phyloP scores from a whole-genome alignment of 1,140 invertebrate genomes.

The Conopomorpha cramerella region DNA sequence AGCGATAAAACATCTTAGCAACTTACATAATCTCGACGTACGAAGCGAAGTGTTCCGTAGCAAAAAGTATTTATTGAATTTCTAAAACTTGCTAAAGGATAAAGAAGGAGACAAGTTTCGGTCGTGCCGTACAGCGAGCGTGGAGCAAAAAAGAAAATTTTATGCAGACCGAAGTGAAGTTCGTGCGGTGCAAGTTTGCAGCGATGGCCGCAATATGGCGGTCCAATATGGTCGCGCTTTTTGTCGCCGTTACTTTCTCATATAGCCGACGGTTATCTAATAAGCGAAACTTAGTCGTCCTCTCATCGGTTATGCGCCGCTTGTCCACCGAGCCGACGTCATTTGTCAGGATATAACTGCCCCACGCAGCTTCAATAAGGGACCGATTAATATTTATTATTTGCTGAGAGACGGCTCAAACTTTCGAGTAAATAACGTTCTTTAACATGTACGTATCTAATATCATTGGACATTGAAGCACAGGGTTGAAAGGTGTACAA shows the following conservation, averaged over 20 bases:
- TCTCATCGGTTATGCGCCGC: conserved; percentile 45
- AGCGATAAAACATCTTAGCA: not conserved
- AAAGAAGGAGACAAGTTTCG: too few species aligned
- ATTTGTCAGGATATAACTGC: conserved; percentile 18
- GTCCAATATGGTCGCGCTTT: conserved; percentile 34
- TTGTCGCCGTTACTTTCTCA: conserved; percentile 48
- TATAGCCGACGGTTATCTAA: conserved; percentile 51
- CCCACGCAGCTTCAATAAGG: not conserved
- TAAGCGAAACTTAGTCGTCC: conserved; percentile 45
- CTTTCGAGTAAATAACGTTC: too few species aligned
- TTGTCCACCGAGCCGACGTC: conserved; percentile 23
- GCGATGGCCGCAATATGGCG: conserved; percentile 32
- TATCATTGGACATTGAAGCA: too few species aligned
- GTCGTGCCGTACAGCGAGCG: conserved; percentile 3
- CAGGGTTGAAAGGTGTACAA: too few species aligned
- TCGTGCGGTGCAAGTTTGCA: conserved; percentile 34
- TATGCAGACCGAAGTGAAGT: conserved; percentile 27
- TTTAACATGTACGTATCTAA: too few species aligned
- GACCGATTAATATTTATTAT: too few species aligned
- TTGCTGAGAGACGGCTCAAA: too few species aligned
- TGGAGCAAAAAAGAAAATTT: conserved; percentile 22
- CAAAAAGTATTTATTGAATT: too few species aligned
- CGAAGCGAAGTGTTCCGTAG: too few species aligned
- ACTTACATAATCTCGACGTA: not conserved
- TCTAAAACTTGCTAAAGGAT: too few species aligned